Evolutionary conservation across 2,888 invertebrate species (phyloP).

Genomic region (Athetis lepigone): DNA sequence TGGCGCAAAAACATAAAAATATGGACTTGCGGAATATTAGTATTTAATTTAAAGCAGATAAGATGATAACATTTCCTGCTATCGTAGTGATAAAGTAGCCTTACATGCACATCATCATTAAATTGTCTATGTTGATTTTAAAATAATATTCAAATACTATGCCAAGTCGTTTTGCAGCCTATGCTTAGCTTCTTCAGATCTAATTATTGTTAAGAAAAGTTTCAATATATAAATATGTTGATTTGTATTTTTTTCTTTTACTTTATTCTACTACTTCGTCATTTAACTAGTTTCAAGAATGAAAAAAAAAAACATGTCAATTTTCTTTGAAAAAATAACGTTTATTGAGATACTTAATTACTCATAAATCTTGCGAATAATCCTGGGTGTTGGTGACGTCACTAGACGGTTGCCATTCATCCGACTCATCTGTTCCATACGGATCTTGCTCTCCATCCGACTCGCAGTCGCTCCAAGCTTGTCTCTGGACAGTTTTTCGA

Average conservation of each 20-base stretch:
- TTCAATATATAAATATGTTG: background rate
- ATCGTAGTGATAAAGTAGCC: too few relatives aligned
- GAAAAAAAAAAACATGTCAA: background rate
- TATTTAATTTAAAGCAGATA: too few relatives aligned
- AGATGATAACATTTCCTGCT: too few relatives aligned
- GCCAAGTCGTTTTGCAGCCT: background rate
- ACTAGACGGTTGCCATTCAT: slow-evolving; percentile 86
- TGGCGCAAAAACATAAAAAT: too few relatives aligned
- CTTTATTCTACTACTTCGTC: background rate
- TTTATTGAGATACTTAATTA: slow-evolving; percentile 40
- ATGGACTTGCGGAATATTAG: too few relatives aligned
- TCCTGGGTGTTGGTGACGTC: slow-evolving; percentile 71
- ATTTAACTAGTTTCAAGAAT: too few relatives aligned
- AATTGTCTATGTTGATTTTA: background rate
- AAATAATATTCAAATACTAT: background rate
- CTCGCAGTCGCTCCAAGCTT: slow-evolving; percentile 71
- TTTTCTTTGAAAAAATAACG: slow-evolving; percentile 25
- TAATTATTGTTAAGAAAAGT: background rate
- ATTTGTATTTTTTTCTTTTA: background rate
- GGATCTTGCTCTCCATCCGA: slow-evolving; percentile 84
- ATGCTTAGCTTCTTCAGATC: background rate
- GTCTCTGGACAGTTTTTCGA: slow-evolving; percentile 69
- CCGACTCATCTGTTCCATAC: slow-evolving; percentile 85
- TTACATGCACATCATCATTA: too few relatives aligned
- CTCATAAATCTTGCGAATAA: slow-evolving; percentile 60